Percentiles rank a stretch among this genome's conserved stretches.
Evolutionary conservation across 2,113 vertebrate species (phyloP).

Genomic region (Heterotilapia buettikoferi): DNA sequence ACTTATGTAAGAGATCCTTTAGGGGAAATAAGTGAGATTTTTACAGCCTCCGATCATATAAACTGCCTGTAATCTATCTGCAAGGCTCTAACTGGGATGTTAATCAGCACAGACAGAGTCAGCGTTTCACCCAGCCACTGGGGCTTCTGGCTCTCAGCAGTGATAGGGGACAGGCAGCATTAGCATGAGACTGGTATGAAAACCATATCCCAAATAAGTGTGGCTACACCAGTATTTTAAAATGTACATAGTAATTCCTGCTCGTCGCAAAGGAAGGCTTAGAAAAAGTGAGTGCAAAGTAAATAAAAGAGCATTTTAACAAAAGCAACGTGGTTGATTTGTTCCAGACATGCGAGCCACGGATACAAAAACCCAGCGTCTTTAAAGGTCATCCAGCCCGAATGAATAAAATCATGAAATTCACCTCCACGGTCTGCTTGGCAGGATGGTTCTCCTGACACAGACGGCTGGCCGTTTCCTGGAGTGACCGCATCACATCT

Average conservation of each 20-base stretch:
- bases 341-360: not conserved
- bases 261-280: rapidly evolving
- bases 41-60: not conserved
- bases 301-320: not conserved
- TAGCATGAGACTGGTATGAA: not conserved
- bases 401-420: not conserved
- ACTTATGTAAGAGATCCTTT: not conserved
- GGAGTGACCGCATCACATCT: conserved; percentile 83
- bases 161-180: rapidly evolving
- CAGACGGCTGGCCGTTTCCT: conserved; percentile 85
- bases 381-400: not conserved
- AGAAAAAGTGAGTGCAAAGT: not conserved
- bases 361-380: not conserved
- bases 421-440: conserved; percentile 94
- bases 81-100: not conserved
- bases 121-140: not conserved
- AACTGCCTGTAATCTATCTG: not conserved
- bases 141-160: not conserved
- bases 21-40: not conserved
- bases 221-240: not conserved
- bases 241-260: rapidly evolving
- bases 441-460: conserved; percentile 94
- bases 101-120: not conserved
- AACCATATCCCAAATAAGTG: not conserved
- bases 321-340: not conserved